Percentiles rank a stretch among this genome's conserved stretches.
These are phyloP conservation scores for Echinometra lucunter DNA, from an alignment of 53 echinoderm and acorn worm genomes.

Conservation along the genomic window DNA sequence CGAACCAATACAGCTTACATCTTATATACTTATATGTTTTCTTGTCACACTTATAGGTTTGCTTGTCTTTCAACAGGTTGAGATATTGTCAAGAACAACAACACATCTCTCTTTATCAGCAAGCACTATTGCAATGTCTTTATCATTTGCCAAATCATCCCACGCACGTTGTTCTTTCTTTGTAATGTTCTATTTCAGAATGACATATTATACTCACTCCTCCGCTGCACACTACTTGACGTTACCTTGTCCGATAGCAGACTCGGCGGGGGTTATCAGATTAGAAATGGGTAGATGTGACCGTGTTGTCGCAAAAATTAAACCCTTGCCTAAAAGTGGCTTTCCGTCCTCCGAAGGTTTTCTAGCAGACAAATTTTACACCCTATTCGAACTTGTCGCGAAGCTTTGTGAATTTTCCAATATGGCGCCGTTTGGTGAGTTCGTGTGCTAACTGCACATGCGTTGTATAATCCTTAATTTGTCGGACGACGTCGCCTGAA, in stretches of 20 bases:
- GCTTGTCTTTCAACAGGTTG: neutral
- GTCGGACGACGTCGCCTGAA: too few relatives aligned
- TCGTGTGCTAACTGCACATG: neutral
- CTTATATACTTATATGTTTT: too few relatives aligned
- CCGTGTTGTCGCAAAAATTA: neutral
- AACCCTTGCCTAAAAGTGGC: neutral
- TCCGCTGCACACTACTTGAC: neutral
- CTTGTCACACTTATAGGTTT: neutral
- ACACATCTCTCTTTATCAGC: slow-evolving; percentile 57
- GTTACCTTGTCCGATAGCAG: neutral
- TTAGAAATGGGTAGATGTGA: neutral
- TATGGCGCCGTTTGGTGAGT: neutral
- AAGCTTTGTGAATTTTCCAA: neutral
- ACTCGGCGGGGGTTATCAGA: neutral
- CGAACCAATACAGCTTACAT: too few relatives aligned
- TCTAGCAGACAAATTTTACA: neutral
- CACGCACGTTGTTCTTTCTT: neutral
- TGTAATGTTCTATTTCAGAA: neutral
- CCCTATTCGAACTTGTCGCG: neutral
- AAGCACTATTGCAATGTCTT: slow-evolving; percentile 40
- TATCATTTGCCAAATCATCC: neutral
- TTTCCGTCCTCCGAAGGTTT: neutral
- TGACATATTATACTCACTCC: neutral
- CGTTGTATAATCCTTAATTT: neutral
- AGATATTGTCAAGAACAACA: slow-evolving; percentile 19